A percentile compares a stretch with the other conserved stretches of the same genome.
phyloP scores from a whole-genome alignment of 2,797 vertebrate species.

The Echeneis naucrates region DNA sequence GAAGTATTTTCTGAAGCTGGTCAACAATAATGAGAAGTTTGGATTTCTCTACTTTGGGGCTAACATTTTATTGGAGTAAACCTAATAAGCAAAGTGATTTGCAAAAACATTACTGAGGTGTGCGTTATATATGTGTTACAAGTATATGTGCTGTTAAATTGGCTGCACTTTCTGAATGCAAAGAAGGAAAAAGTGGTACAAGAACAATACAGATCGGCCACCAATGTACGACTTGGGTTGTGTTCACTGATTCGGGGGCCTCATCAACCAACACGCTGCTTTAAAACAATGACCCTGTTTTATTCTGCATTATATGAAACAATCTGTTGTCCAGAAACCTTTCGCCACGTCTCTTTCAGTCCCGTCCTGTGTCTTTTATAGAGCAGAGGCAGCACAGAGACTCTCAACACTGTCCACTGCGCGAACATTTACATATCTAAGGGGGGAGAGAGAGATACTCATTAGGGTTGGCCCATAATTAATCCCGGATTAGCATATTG shows the following conservation, averaged over 20 bases:
- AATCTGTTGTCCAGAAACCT: slow-evolving; percentile 38
- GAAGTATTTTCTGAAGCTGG: background rate
- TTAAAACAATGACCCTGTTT: background rate
- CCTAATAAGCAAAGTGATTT: no score
- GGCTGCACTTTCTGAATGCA: slow-evolving; percentile 5
- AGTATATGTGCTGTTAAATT: background rate
- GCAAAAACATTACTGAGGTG: background rate
- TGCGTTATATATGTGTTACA: background rate
- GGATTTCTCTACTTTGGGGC: background rate
- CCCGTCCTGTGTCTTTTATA: slow-evolving; percentile 42
- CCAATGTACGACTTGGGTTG: no score
- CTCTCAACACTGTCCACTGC: slow-evolving; percentile 64
- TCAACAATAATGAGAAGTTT: background rate
- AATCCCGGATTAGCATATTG: slow-evolving; percentile 82
- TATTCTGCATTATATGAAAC: slow-evolving; percentile 40
- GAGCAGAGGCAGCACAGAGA: slow-evolving; percentile 41
- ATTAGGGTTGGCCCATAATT: slow-evolving; percentile 78
- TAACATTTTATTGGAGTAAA: slow-evolving; percentile 3
- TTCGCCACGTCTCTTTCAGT: slow-evolving; percentile 38
- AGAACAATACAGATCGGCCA: slow-evolving; percentile 25
- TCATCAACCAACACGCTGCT: background rate
- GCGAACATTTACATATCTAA: slow-evolving; percentile 81
- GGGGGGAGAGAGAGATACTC: slow-evolving; percentile 70
- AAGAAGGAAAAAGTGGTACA: slow-evolving; percentile 26
- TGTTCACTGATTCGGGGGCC: slow-evolving; percentile 1